Evolutionary conservation across 1,140 invertebrate species (phyloP), one percentile per base, ranked within the genome.

Genomic region (Eciton burchellii): DNA sequence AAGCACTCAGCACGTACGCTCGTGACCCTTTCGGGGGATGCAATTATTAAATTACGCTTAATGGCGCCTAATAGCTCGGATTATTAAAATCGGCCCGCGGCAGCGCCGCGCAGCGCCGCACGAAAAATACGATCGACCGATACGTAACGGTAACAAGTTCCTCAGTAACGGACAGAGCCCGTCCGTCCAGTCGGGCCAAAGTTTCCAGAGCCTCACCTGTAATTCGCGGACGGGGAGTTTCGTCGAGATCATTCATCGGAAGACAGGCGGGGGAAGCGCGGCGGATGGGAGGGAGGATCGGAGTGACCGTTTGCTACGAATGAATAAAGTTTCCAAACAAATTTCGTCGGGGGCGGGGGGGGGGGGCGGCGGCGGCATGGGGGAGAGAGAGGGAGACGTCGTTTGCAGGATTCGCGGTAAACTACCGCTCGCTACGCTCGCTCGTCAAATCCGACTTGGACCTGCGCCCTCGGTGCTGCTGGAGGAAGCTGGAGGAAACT

Each of bases 291-390:
- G 16, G 29, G 12, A 21, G 12, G 45, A 6, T 9, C 49, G 49
- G 26, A 79, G 74, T 79, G 63, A 70, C 74, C 74, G 74, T 68
- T 70, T 56, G 74, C 68, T 71, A 71, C 9, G 68, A 52, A 81
- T 62, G 68, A 81, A 81, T 81, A 81, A 73, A 81, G 68, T 81
- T 81, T 73, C 68, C 54, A 81, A 73, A 81, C 77, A 72, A 81
- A 72, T 81, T 81, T 73, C 66, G 45, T 14, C 57, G 11, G 24
- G 45, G 26, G n/a, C n/a, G n/a, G n/a, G n/a, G n/a, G n/a, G n/a
- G n/a, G n/a, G n/a, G n/a, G n/a, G n/a, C n/a, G n/a, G n/a, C n/a
- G n/a, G n/a, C n/a, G n/a, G n/a, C n/a, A n/a, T n/a, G n/a, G n/a
- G n/a, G n/a, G n/a, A n/a, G n/a, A n/a, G n/a, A n/a, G 43, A 62